Evolutionary conservation across 2,113 vertebrate genomes (phyloP).

Genomic region (Tragelaphus buxtoni): DNA sequence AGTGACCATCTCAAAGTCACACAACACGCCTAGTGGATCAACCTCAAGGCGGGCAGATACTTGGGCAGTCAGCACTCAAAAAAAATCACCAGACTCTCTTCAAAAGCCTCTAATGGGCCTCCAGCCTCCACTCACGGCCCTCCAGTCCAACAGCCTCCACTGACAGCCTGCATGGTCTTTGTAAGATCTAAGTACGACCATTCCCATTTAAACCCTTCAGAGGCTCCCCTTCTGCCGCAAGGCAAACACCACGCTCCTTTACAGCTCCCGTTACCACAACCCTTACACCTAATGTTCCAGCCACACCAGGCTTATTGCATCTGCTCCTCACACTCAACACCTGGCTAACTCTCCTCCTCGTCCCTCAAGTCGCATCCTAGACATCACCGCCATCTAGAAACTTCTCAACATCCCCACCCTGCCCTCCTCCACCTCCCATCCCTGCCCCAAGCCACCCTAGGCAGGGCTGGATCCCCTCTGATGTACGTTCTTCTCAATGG

Average conservation of each 20-base stretch:
- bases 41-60: background rate
- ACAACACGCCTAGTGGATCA: background rate
- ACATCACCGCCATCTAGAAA: background rate
- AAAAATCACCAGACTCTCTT: background rate
- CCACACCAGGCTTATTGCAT: background rate
- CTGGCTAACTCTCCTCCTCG: background rate
- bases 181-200: background rate
- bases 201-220: background rate
- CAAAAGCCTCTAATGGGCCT: background rate
- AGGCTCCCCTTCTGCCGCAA: background rate
- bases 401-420: background rate
- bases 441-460: background rate
- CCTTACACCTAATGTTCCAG: fast-evolving
- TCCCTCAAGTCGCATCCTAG: background rate
- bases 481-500: background rate
- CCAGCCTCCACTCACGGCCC: background rate
- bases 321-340: background rate
- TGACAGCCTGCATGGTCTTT: background rate
- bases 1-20: background rate
- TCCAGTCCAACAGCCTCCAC: background rate
- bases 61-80: background rate
- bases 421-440: background rate
- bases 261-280: fast-evolving
- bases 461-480: background rate
- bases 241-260: background rate